phyloP scores from a whole-genome alignment of 2,113 vertebrate species.

The Hippocampus comes region DNA sequence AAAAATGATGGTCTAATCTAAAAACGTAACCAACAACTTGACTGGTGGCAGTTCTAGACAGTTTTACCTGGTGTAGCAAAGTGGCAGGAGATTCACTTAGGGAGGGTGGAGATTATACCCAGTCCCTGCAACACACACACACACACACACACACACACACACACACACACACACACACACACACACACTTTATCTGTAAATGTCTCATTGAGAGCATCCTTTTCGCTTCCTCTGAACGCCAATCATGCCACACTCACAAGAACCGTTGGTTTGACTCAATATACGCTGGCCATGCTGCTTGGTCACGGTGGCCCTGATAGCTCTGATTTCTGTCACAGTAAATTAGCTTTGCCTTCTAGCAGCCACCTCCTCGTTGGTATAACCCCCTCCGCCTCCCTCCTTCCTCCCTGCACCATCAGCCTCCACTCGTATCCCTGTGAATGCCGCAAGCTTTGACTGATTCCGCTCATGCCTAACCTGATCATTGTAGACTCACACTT shows the following conservation, averaged over 20 bases:
- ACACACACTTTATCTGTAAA: conserved; percentile 17
- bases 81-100: too few relatives aligned
- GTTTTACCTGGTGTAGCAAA: too few relatives aligned
- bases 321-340: conserved; percentile 72
- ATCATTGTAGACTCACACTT: conserved; percentile 28
- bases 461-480: conserved; percentile 45
- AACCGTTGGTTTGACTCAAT: conserved; percentile 53
- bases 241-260: conserved; percentile 25
- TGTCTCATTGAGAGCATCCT: conserved; percentile 31
- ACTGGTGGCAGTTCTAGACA: too few relatives aligned
- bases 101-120: too few relatives aligned
- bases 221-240: conserved; percentile 33
- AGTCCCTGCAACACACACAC: too few relatives aligned
- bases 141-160: too few relatives aligned
- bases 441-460: conserved; percentile 52
- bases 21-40: too few relatives aligned
- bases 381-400: conserved; percentile 23
- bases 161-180: too few relatives aligned
- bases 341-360: conserved; percentile 67
- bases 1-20: too few relatives aligned
- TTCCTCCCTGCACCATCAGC: conserved; percentile 23
- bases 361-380: conserved; percentile 45
- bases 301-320: conserved; percentile 70
- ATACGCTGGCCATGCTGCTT: conserved; percentile 59
- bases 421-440: conserved; percentile 27